phyloP scores from a whole-genome alignment of 1,140 invertebrate species.

The Leptinotarsa lineolata region DNA sequence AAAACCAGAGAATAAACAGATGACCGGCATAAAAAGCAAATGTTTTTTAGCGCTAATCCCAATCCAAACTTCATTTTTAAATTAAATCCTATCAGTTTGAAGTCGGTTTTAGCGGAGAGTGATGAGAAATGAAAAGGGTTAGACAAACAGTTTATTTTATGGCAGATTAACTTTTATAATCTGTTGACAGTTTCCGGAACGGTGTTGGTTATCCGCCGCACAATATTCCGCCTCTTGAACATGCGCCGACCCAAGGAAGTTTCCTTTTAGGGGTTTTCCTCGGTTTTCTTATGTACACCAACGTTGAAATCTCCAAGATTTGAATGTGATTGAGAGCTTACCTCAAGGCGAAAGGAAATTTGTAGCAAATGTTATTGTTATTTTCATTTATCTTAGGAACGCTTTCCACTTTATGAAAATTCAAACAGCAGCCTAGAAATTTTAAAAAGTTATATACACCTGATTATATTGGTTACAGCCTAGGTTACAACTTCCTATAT shows the following conservation, averaged over 20 bases:
- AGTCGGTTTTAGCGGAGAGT: constrained; percentile 20
- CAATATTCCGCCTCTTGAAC: constrained; percentile 38
- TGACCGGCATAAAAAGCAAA: constrained; percentile 31
- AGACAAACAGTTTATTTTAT: constrained; percentile 49
- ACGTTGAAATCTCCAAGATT: constrained; percentile 39
- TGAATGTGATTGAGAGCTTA: background rate
- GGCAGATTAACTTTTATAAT: constrained; percentile 51
- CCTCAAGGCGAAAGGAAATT: background rate
- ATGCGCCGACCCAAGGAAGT: constrained; percentile 26
- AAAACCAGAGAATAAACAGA: constrained; percentile 29
- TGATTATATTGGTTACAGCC: no score
- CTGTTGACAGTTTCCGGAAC: constrained; percentile 49
- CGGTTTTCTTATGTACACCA: constrained; percentile 35
- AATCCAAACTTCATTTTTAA: constrained; percentile 34
- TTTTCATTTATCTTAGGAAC: no score
- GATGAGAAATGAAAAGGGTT: constrained; percentile 40
- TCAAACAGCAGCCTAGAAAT: no score
- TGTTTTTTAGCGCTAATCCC: constrained; percentile 35
- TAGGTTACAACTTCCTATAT: no score
- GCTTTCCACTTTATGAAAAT: no score
- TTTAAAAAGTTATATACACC: no score
- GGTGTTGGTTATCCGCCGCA: constrained; percentile 36
- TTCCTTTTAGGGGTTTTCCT: constrained; percentile 28
- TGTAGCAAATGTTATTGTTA: background rate
- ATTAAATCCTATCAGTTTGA: constrained; percentile 35